Evolutionary conservation across 2,797 vertebrate genomes (phyloP), one percentile per base, ranked within the genome.

Genomic region (Schizopygopsis pylzovi): DNA sequence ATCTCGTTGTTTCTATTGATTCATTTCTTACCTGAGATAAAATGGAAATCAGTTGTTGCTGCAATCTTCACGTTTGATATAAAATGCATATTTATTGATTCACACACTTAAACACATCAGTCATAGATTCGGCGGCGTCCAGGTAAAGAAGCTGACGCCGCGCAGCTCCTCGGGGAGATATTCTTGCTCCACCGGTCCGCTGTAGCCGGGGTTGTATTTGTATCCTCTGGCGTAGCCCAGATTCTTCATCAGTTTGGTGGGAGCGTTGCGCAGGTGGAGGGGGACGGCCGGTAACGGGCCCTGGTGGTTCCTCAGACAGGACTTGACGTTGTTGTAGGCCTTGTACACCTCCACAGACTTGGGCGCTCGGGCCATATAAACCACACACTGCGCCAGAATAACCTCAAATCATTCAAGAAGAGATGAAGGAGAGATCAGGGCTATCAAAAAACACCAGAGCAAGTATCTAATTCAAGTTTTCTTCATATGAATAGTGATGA

Each of bases 231-330:
- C 95, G 1, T 99, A 99, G 89, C 97, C 98, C 85, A 99, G 87
- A 22, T 97, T 93, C 92, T 98, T 98, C 98, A 98, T 98, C 41
- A 99, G 95, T 85, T 81, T 95, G 71, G 97, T 99, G 75, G 98
- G 94, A 0, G 98, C 97, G 0, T 99, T 99, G 86, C 98, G 96
- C 59, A 99, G 95, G 91, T 99, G 98, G 88, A 99, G 93, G 0
- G 98, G 98, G 11, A 99, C 98, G 0, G 97, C 86, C 0, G 98
- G 98, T 84, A 99, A 93, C 0, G 98, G 98, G 0, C 98, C 98
- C 0, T 93, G 94, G 93, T 99, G 96, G 92, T 79, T 97, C 89
- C 97, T 96, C 91, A 99, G 84, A 87, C 96, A 97, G 45, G 95
- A 92, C 89, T 99, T 99, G 43, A 97, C 98, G 0, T 97, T 98